Percentiles rank a stretch among this genome's conserved stretches.
Evolutionary conservation across 2,113 vertebrate species (phyloP).

Genomic region (Silurus asotus): DNA sequence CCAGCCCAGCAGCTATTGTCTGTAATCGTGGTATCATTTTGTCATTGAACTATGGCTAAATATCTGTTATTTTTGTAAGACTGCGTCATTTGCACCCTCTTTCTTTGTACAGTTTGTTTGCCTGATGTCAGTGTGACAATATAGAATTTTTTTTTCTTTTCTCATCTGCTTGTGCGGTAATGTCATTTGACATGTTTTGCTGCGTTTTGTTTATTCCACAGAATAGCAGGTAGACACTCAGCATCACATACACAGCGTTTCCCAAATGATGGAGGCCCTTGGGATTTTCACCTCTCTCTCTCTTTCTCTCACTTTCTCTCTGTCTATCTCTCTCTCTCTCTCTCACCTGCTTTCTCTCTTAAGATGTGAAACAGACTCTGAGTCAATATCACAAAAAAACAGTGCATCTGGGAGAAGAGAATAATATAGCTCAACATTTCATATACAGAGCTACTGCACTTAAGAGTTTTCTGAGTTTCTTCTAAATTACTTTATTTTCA

Average conservation of each 20-base stretch:
- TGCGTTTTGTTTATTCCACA: conserved; percentile 64
- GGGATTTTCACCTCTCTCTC: conserved; percentile 55
- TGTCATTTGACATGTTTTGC: conserved; percentile 65
- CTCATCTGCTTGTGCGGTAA: conserved; percentile 55
- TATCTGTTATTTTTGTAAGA: not conserved
- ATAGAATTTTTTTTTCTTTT: not conserved
- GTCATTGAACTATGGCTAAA: not conserved
- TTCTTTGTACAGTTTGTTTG: not conserved
- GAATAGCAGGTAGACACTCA: conserved; percentile 64
- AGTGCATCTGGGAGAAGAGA: conserved; percentile 13
- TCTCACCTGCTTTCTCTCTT: conserved; percentile 23
- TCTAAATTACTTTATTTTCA: not conserved
- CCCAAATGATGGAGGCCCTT: conserved; percentile 60
- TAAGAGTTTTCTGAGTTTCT: not conserved
- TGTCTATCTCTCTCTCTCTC: conserved; percentile 3
- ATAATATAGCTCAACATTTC: conserved; percentile 11
- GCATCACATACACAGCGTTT: conserved; percentile 62
- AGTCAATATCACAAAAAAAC: conserved; percentile 8
- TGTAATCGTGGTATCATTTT: not conserved
- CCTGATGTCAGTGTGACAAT: not conserved
- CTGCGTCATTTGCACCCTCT: not conserved
- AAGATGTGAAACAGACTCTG: conserved; percentile 55
- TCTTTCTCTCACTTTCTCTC: conserved; percentile 20
- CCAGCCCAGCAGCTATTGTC: not conserved
- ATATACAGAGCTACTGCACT: not conserved